Evolutionary conservation across 53 echinoderm and acorn worm species (phyloP).

Genomic region (Pentamera pediparva): DNA sequence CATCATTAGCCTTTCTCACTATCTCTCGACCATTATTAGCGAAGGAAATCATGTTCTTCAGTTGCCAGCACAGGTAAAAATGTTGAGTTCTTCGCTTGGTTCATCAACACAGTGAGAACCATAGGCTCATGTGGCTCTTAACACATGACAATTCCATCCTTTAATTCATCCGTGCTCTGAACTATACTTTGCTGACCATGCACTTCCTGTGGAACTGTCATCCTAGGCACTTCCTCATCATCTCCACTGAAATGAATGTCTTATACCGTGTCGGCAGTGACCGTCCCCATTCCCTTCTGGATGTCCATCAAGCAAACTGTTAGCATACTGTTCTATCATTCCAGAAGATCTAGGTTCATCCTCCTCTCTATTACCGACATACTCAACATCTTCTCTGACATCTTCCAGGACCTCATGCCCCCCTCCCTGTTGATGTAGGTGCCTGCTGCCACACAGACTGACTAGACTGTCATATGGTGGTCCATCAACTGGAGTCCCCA

Average conservation of each 20-base stretch:
- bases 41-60: not conserved
- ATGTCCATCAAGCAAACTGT: not conserved
- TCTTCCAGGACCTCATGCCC: not conserved
- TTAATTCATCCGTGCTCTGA: not conserved
- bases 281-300: not conserved
- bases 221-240: too few relatives aligned
- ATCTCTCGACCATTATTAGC: too few relatives aligned
- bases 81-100: not conserved
- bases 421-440: too few relatives aligned
- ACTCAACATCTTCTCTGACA: not conserved
- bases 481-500: too few relatives aligned
- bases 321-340: not conserved
- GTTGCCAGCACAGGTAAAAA: not conserved
- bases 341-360: constrained; percentile 4
- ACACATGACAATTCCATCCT: not conserved
- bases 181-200: not conserved
- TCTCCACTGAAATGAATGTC: not conserved
- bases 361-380: not conserved
- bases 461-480: too few relatives aligned
- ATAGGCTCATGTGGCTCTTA: not conserved
- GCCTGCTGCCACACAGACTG: too few relatives aligned
- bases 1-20: too few relatives aligned
- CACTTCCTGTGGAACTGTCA: too few relatives aligned
- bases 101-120: not conserved
- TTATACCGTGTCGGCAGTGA: not conserved